phyloP scores from a whole-genome alignment of 1,140 invertebrate genomes.

The Dufourea novaeangliae region DNA sequence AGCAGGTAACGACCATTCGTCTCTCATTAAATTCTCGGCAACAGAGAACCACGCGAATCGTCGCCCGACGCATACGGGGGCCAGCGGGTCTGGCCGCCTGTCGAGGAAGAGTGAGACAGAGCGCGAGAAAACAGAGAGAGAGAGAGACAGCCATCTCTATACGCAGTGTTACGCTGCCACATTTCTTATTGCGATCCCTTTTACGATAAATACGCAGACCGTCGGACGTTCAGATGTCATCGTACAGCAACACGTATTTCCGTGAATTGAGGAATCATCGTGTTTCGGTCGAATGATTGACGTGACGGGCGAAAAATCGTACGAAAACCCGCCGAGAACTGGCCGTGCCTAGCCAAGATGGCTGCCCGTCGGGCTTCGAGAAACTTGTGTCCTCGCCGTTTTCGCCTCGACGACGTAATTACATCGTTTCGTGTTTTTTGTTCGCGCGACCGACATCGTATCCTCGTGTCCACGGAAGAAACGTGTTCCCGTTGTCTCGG shows the following conservation, averaged over 20 bases:
- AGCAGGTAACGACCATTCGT: conserved; percentile 60
- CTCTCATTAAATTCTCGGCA: conserved; percentile 30
- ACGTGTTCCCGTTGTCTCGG: neutral
- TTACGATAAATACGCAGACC: neutral
- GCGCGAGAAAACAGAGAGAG: conserved; percentile 20
- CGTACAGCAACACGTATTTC: neutral
- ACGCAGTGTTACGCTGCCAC: conserved; percentile 15
- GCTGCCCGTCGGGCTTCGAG: conserved; percentile 76
- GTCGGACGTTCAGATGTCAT: neutral
- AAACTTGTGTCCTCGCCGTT: conserved; percentile 47
- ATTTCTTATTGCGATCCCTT: conserved; percentile 8
- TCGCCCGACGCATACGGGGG: conserved; percentile 65
- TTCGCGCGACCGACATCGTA: neutral
- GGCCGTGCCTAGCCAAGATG: conserved; percentile 71
- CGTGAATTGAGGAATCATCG: neutral
- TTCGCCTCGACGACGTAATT: conserved; percentile 37
- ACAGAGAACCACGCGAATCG: conserved; percentile 54
- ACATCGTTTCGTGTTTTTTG: conserved; percentile 16
- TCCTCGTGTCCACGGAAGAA: neutral
- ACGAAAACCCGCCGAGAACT: conserved; percentile 47
- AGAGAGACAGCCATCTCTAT: conserved; percentile 23
- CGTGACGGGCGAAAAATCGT: conserved; percentile 43
- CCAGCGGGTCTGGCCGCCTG: conserved; percentile 34
- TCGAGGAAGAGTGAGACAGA: neutral
- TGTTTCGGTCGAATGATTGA: conserved; percentile 2